Conservation (phyloP, 1,140 invertebrate genomes). For the Zaprionus africanus region DNA sequence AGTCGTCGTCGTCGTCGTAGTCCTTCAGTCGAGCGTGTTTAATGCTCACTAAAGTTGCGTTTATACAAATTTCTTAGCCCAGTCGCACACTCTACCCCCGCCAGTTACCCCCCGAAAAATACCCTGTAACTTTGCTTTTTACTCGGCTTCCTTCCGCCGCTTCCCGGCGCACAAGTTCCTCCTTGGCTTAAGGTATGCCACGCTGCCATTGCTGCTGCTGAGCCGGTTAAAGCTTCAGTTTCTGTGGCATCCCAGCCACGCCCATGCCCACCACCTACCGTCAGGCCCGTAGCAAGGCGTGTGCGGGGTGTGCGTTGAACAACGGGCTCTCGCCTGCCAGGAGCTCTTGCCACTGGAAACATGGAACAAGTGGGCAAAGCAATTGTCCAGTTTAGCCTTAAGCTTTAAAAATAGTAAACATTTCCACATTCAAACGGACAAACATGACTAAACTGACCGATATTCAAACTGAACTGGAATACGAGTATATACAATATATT, state of each 20-base stretch:
- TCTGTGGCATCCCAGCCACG: slow-evolving; percentile 9
- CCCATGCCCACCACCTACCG: background rate
- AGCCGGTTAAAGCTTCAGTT: slow-evolving; percentile 1
- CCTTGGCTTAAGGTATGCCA: slow-evolving; percentile 28
- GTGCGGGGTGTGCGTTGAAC: too few species aligned
- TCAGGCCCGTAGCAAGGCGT: background rate
- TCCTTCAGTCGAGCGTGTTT: slow-evolving; percentile 75
- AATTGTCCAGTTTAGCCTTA: too few species aligned
- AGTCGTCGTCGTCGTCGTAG: slow-evolving; percentile 1
- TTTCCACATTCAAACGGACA: too few species aligned
- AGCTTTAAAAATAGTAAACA: too few species aligned
- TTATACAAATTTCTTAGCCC: slow-evolving; percentile 72
- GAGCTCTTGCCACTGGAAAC: too few species aligned
- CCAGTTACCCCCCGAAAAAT: background rate
- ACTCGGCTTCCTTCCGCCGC: slow-evolving; percentile 33
- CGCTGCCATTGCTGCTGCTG: background rate
- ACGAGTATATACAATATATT: too few species aligned
- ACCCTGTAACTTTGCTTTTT: slow-evolving; percentile 41
- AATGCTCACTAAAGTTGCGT: slow-evolving; percentile 82
- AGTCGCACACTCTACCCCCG: background rate
- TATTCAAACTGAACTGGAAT: too few species aligned
- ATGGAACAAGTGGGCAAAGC: too few species aligned
- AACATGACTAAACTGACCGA: too few species aligned
- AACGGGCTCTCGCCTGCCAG: too few species aligned
- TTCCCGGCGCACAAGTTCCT: slow-evolving; percentile 31